These are phyloP conservation scores for Chascanopsetta lugubris DNA, from an alignment of 2,113 vertebrate genomes.

Conservation along the genomic window DNA sequence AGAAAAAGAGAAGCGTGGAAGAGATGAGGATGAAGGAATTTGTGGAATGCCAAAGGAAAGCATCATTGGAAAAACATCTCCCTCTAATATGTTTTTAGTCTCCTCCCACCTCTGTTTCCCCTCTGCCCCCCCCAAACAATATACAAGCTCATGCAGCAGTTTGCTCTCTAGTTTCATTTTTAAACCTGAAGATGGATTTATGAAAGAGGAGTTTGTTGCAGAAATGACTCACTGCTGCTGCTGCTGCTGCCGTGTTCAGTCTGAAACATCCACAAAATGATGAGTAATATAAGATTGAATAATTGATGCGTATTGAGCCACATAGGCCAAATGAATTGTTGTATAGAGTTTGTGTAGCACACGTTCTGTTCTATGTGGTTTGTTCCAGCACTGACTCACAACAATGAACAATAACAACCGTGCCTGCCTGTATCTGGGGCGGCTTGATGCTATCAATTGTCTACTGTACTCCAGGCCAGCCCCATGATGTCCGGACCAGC, in stretches of 20 bases:
- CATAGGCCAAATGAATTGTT: neutral
- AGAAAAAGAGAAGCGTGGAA: slow-evolving; percentile 11
- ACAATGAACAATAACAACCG: slow-evolving; percentile 57
- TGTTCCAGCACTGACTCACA: slow-evolving; percentile 22
- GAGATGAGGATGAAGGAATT: slow-evolving; percentile 49
- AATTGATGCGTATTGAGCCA: neutral
- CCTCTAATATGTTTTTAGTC: too few species aligned
- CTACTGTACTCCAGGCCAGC: slow-evolving; percentile 54
- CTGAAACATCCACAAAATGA: neutral
- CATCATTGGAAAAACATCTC: too few species aligned
- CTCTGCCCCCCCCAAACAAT: neutral
- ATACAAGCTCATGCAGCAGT: neutral
- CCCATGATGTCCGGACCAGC: slow-evolving; percentile 40
- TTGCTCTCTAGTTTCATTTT: neutral
- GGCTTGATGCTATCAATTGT: slow-evolving; percentile 50
- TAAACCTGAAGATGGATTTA: neutral
- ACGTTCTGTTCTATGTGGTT: neutral
- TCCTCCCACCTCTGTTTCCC: neutral
- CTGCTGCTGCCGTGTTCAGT: neutral
- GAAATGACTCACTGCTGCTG: neutral
- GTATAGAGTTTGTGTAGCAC: neutral
- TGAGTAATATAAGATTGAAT: neutral
- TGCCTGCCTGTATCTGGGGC: slow-evolving; percentile 51
- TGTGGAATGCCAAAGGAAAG: slow-evolving; percentile 51
- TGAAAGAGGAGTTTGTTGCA: neutral